phyloP scores from a whole-genome alignment of 1,140 invertebrate genomes.

The Agrypnia vestita region DNA sequence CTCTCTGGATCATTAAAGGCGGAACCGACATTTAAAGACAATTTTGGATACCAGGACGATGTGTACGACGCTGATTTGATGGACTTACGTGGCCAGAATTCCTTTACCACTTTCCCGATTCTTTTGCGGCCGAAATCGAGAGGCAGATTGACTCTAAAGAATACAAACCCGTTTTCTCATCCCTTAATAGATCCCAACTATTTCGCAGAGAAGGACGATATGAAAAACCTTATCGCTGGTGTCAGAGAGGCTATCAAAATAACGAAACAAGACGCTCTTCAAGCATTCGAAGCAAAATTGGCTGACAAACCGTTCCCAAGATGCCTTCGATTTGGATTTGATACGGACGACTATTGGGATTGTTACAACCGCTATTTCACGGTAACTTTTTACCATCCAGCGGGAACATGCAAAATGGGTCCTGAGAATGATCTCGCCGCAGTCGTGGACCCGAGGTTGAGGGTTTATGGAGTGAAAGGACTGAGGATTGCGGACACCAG shows the following conservation, averaged over 20 bases:
- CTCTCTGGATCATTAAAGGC: conserved; percentile 73
- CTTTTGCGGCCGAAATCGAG: conserved; percentile 82
- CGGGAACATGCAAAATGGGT: too few species aligned
- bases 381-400: too few species aligned
- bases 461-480: too few species aligned
- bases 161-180: conserved; percentile 81
- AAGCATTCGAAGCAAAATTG: conserved; percentile 74
- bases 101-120: conserved; percentile 76
- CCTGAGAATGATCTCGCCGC: too few species aligned
- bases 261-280: conserved; percentile 74
- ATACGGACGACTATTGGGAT: conserved; percentile 82
- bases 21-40: too few species aligned
- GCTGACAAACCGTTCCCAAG: conserved; percentile 77
- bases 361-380: conserved; percentile 81
- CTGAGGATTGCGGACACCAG: too few species aligned
- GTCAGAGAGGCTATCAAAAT: conserved; percentile 76
- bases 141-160: conserved; percentile 80
- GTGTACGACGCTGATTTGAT: conserved; percentile 67
- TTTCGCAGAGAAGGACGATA: conserved; percentile 78
- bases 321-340: conserved; percentile 77
- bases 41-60: conserved; percentile 75
- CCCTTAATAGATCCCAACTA: conserved; percentile 90
- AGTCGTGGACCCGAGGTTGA: too few species aligned
- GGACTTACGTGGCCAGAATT: not conserved
- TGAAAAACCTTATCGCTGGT: conserved; percentile 77